Base-by-base conservation (phyloP, 2,797 vertebrate species). In the Paedocypris micromegethes region DNA sequence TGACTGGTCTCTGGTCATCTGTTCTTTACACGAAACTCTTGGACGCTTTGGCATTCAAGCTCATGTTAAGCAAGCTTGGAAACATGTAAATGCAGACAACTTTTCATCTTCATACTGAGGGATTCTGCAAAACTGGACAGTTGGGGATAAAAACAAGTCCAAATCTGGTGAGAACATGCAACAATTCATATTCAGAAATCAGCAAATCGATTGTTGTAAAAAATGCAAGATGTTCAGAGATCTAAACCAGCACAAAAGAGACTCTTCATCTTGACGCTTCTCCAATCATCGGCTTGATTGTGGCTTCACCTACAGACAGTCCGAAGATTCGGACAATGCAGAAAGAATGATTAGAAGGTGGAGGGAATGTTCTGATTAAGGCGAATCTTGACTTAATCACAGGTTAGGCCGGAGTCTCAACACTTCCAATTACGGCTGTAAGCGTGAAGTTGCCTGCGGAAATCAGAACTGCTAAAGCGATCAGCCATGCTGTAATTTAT, bases 371-470 rank as follows among this genome's bases (percentile, higher is more conserved):
- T 59, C 69, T 76, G 72, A 77, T 72, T 75, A 72, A 74, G 63
- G 61, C 60, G 68, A 73, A 62, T 48, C 50, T 58, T 39, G 59
- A 9, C 64, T 72, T 73, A 78, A 79, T 79, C 72, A 74, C 59
- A 68, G 72, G 72, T 74, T 72, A 54, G 68, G 70, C 53, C 70
- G 42, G 64, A 40, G 60, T 51, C 50, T 73, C 37, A 48, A 69
- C 44, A 64, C 42, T 67, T 53, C 58, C 64, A 75, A 58, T 78
- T 73, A 75, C 52, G 61, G 58, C 46, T 52, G 56, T 49, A 58
- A 49, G 58, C 23, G 63, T 9, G 66, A 44, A 60, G 67, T 49
- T 40, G 56, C 42, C 54, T 55, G n/a, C 5, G 37, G 62, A 59
- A 68, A 72, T 51, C 9, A 6, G 4, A 74, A 63, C 60, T 5